Evolutionary conservation across 2,888 invertebrate species (phyloP), one percentile per base, ranked within the genome.

Genomic region (Volucella zonaria): DNA sequence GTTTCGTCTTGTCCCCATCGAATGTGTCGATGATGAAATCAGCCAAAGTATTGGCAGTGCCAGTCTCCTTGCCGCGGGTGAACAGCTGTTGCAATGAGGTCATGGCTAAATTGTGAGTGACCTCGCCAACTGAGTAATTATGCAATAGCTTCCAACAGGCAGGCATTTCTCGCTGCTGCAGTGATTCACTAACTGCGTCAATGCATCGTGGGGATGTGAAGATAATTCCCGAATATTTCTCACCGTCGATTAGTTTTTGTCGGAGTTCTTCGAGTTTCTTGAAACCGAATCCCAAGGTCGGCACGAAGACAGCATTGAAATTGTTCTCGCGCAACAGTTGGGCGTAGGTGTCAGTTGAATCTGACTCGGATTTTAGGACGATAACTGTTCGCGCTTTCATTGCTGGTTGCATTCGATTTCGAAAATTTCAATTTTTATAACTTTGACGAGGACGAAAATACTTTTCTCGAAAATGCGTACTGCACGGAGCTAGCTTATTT

Each of bases 121-220:
- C 91, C 90, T 93, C 93, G 73, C 94, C 94, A 6, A 94, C 93
- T 64, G 92, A 92, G 88, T 92, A 93, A 89, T 93, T 92, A 88
- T 90, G 89, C 90, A 92, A 92, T 58, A 90, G 86, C 71, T 89
- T 90, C 93, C 93, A 93, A 88, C 89, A 89, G 54, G 89, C 88
- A 18, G 90, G 89, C 80, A 92, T 85, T 62, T 93, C 91, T 51
- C 90, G 85, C 1, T 91, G 88, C 15, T 93, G 93, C 79, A 90
- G 87, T 12, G 93, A 91, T 87, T 92, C 89, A 52, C 89, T 88
- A 2, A 92, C 91, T 3, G 93, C 93, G 86, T 92, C 91, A 10
- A 94, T 93, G 87, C 93, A 93, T 42, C 94, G 90, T 1, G 94
- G 94, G 88, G 94, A 94, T 1, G 93, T 93, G 73, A 94, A 93